A percentile compares a stretch with the other conserved stretches of the same genome.
These are phyloP conservation scores for Anastrepha obliqua DNA, from an alignment of 1,140 invertebrate genomes.

Conservation along the genomic window DNA sequence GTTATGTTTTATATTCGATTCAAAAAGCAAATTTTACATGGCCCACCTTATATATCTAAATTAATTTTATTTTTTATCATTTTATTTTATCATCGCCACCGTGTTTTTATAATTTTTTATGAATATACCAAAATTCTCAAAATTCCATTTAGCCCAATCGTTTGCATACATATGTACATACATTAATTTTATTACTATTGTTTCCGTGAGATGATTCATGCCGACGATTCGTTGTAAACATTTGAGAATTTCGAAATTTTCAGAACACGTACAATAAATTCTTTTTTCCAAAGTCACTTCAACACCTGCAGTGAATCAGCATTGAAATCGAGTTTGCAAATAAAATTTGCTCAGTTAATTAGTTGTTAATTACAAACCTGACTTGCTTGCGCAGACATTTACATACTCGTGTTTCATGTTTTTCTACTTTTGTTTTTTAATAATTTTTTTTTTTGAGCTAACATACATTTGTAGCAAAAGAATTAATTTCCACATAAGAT, in stretches of 20 bases:
- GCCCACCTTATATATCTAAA: neutral
- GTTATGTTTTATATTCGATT: too few species aligned
- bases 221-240: neutral
- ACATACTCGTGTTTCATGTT: too few species aligned
- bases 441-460: too few species aligned
- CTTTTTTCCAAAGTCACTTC: neutral
- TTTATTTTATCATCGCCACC: neutral
- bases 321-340: neutral
- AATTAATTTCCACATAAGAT: neutral
- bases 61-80: neutral
- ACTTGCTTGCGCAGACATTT: neutral
- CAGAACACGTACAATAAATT: neutral
- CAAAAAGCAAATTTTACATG: too few species aligned
- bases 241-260: neutral
- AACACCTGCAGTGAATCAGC: conserved; percentile 22
- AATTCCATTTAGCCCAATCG: neutral
- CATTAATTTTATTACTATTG: neutral
- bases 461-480: too few species aligned
- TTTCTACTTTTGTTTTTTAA: too few species aligned
- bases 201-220: conserved; percentile 10
- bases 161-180: neutral
- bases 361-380: conserved; percentile 17
- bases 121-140: neutral
- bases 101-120: neutral
- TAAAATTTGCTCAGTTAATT: conserved; percentile 5